A percentile compares a stretch with the other conserved stretches of the same genome.
phyloP scores from a whole-genome alignment of 2,113 vertebrate species.

The Perccottus glenii region DNA sequence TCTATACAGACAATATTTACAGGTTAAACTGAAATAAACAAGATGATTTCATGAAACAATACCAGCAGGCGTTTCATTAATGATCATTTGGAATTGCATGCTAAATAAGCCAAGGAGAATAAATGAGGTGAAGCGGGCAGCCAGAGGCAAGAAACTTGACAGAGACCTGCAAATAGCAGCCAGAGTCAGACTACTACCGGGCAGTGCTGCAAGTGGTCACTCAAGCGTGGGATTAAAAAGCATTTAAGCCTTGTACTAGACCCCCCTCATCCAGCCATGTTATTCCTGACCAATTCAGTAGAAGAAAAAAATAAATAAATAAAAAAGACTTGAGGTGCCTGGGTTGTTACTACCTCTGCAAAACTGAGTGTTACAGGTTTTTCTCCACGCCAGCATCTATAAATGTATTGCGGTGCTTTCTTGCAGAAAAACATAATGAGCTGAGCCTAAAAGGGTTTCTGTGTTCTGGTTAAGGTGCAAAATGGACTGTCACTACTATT shows the following conservation, averaged over 20 bases:
- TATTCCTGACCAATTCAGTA: conserved; percentile 61
- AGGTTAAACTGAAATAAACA: conserved; percentile 54
- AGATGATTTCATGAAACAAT: conserved; percentile 47
- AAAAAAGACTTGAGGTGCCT: conserved; percentile 50
- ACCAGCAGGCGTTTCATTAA: conserved; percentile 68
- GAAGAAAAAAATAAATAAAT: conserved; percentile 58
- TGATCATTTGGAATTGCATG: conserved; percentile 58
- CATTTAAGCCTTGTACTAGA: conserved; percentile 76
- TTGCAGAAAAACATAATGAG: conserved; percentile 78
- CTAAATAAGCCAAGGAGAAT: conserved; percentile 37
- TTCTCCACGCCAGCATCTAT: conserved; percentile 50
- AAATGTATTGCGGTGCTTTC: conserved; percentile 57
- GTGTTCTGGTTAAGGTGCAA: conserved; percentile 77
- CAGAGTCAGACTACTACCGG: conserved; percentile 58
- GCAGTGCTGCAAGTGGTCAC: conserved; percentile 73
- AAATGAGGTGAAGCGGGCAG: conserved; percentile 19
- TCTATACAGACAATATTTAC: conserved; percentile 52
- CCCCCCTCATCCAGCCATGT: conserved; percentile 43
- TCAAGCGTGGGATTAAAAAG: conserved; percentile 81
- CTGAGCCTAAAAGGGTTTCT: conserved; percentile 75
- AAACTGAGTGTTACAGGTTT: conserved; percentile 59
- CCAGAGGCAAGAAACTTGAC: conserved; percentile 58
- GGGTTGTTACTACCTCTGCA: conserved; percentile 43
- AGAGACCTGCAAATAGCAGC: conserved; percentile 61
- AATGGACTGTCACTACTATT: conserved; percentile 75